Percentiles rank a stretch among this genome's conserved stretches.
Evolutionary conservation across 2,797 vertebrate species (phyloP).

Genomic region (Acanthiza pusilla): DNA sequence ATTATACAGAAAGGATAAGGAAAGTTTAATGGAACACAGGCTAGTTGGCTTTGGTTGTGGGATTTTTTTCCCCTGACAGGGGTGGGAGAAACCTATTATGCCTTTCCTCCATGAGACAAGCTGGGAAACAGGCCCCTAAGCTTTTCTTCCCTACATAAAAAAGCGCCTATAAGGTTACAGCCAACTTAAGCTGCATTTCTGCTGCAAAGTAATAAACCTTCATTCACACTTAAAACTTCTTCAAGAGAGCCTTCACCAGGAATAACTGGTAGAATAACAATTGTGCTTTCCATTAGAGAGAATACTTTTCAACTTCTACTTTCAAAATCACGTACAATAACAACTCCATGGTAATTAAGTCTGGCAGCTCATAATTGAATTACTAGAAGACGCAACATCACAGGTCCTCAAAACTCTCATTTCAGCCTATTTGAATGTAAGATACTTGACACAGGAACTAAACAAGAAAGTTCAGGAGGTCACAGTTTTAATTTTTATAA

Average conservation of each 20-base stretch:
- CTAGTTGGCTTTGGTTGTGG: neutral
- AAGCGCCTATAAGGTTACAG: neutral
- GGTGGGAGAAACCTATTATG: neutral
- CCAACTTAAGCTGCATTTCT: neutral
- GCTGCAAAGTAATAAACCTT: neutral
- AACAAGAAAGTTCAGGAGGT: neutral
- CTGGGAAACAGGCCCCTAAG: neutral
- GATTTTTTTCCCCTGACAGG: neutral
- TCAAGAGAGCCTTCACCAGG: neutral
- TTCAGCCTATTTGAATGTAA: neutral
- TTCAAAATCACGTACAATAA: neutral
- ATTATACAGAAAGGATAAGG: neutral
- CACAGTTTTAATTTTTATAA: neutral
- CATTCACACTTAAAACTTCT: neutral
- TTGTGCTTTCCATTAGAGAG: neutral
- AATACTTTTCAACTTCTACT: neutral
- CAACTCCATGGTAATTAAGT: conserved; percentile 29
- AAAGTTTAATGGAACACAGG: neutral
- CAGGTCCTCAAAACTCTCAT: neutral
- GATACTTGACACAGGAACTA: neutral
- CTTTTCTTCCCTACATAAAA: neutral
- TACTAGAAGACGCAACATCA: conserved; percentile 37
- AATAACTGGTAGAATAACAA: neutral
- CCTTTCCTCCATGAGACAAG: neutral
- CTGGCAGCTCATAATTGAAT: conserved; percentile 43